These are phyloP conservation scores for Phacellophora camtschatica DNA, from an alignment of 30 jellyfish, hydroid and myxozoan species.

Conservation along the genomic window DNA sequence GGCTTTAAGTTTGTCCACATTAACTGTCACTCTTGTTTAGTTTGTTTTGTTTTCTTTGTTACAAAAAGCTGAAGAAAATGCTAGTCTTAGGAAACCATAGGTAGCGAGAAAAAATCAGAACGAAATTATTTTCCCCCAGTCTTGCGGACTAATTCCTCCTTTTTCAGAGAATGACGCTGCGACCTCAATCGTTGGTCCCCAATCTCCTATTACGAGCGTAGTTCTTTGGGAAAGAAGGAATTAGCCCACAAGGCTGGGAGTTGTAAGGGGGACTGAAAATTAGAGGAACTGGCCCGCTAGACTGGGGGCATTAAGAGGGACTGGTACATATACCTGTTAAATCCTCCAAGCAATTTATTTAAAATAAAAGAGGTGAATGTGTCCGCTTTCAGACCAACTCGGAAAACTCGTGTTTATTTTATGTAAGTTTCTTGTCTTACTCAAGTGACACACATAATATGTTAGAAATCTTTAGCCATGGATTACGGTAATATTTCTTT, in stretches of 20 bases:
- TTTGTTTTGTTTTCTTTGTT: not conserved
- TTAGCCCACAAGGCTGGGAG: no score
- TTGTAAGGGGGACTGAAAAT: no score
- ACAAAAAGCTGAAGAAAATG: not conserved
- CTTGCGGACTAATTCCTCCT: no score
- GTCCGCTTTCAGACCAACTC: not conserved
- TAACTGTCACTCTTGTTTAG: not conserved
- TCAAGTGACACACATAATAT: conserved; percentile 15
- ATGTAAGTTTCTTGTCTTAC: not conserved
- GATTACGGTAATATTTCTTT: conserved; percentile 15
- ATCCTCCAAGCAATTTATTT: not conserved
- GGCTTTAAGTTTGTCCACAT: no score
- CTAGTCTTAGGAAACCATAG: not conserved
- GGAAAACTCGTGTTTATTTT: conserved; percentile 2
- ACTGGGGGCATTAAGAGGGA: no score
- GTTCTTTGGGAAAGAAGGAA: no score
- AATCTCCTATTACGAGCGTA: no score
- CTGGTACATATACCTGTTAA: not conserved
- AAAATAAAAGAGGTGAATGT: not conserved
- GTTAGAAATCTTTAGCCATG: conserved; percentile 39
- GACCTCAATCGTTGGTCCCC: no score
- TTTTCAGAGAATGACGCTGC: no score
- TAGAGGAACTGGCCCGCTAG: no score
- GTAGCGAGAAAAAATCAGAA: no score
- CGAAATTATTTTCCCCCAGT: no score